Base-by-base conservation (phyloP, 2,113 vertebrate species). In the Nannobrachium achirus region DNA sequence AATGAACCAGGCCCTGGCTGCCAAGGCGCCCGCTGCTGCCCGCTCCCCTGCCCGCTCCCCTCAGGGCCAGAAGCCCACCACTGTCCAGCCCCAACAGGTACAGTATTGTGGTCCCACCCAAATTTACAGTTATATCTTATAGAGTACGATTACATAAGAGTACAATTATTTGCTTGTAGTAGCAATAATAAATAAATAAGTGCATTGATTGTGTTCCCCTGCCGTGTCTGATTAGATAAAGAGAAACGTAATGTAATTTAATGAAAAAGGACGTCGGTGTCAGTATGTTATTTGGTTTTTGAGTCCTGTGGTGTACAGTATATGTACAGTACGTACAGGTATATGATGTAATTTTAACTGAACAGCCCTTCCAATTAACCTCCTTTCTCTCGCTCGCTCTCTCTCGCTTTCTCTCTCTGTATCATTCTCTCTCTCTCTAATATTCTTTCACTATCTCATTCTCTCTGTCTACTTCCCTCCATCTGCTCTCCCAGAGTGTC, bases 41-140 rank as follows among this genome's bases (percentile, higher is more conserved):
- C 85, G 81, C 39, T 79, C 95, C 70, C 91, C 94, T 18, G 78
- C 85, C 38, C 93, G 95, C 70, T 94, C 95, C 82, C 94, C 94
- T 82, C 96, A 95, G 88, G 93, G 95, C 92, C 86, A 86, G 61
- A 87, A 63, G 69, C 92, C 93, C 58, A 91, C 93, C 62, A 94
- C 95, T 16, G 94, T 92, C 77, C 95, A 96, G 86, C 96, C 96
- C 80, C 95, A 96, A 72, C 96, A 98, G 95, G 97, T 98, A 93
- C 3, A 39, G n/a, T n/a, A n/a, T n/a, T n/a, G n/a, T n/a, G n/a
- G n/a, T n/a, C n/a, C n/a, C n/a, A n/a, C n/a, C n/a, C n/a, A n/a
- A n/a, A n/a, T n/a, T n/a, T n/a, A n/a, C n/a, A n/a, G n/a, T n/a
- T n/a, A n/a, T n/a, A n/a, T n/a, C n/a, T n/a, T n/a, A n/a, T n/a